Percentiles rank a stretch among this genome's conserved stretches.
phyloP scores from a whole-genome alignment of 2,113 vertebrate genomes.

The Apodemus sylvaticus region DNA sequence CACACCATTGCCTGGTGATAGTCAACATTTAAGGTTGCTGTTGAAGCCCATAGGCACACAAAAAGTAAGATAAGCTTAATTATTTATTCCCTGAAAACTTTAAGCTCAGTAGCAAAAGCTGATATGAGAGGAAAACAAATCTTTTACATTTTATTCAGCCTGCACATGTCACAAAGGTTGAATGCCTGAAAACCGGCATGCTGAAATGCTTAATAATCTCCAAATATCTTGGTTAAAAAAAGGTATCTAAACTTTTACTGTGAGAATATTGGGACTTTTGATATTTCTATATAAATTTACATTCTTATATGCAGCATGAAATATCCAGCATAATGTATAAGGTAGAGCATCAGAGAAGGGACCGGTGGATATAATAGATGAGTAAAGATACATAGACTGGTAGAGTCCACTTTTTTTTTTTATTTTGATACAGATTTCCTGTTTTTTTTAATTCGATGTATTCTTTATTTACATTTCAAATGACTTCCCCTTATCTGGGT shows the following conservation, averaged over 20 bases:
- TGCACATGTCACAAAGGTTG: background rate
- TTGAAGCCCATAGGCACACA: background rate
- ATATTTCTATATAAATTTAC: background rate
- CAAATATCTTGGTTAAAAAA: background rate
- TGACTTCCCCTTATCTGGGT: too few species aligned
- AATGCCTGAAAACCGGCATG: background rate
- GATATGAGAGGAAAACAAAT: background rate
- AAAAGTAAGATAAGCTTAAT: background rate
- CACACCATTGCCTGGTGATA: background rate
- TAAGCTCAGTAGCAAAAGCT: background rate
- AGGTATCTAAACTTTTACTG: background rate
- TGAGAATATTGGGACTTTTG: background rate
- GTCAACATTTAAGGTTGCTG: background rate
- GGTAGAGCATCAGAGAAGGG: rapidly evolving
- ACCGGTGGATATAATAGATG: background rate
- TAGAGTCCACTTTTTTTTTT: too few species aligned
- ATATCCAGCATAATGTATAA: too few species aligned
- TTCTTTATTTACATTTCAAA: too few species aligned
- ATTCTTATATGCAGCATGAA: background rate
- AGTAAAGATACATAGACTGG: background rate
- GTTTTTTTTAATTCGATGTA: too few species aligned
- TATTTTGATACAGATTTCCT: too few species aligned
- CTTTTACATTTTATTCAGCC: constrained; percentile 11
- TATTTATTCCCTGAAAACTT: background rate
- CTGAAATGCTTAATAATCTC: background rate